Evolutionary conservation across 2,888 invertebrate genomes (phyloP).

Genomic region (Dolichopus griseipennis): DNA sequence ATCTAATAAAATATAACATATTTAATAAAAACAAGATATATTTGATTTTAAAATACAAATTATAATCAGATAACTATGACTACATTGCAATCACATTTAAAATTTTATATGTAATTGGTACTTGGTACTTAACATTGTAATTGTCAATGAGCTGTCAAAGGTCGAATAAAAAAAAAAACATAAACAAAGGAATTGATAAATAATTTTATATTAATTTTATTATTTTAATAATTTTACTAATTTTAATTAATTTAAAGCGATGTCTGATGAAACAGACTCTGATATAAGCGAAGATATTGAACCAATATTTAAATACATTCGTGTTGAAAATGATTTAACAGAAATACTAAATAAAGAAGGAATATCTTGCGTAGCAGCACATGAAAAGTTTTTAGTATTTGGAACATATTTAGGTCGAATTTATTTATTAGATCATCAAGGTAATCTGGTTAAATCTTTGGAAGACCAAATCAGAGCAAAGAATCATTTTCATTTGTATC

Average conservation of each 20-base stretch:
- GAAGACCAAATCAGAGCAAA: conserved; percentile 46
- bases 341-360: conserved; percentile 78
- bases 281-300: conserved; percentile 49
- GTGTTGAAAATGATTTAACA: conserved; percentile 79
- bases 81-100: too few species aligned
- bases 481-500: conserved; percentile 67
- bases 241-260: background rate
- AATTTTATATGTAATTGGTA: too few species aligned
- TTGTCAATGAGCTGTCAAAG: background rate
- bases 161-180: background rate
- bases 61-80: too few species aligned
- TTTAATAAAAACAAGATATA: too few species aligned
- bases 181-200: background rate
- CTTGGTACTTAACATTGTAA: background rate
- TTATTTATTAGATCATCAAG: conserved; percentile 85
- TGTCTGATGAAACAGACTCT: background rate
- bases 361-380: conserved; percentile 82
- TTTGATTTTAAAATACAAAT: too few species aligned
- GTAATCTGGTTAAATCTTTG: conserved; percentile 58
- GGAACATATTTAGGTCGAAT: conserved; percentile 89
- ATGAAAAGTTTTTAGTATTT: conserved; percentile 82
- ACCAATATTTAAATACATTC: conserved; percentile 84
- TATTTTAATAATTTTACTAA: too few species aligned
- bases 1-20: too few species aligned
- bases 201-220: background rate